These are phyloP conservation scores for Macrobrachium rosenbergii DNA, from an alignment of 1,140 invertebrate genomes.

Conservation along the genomic window DNA sequence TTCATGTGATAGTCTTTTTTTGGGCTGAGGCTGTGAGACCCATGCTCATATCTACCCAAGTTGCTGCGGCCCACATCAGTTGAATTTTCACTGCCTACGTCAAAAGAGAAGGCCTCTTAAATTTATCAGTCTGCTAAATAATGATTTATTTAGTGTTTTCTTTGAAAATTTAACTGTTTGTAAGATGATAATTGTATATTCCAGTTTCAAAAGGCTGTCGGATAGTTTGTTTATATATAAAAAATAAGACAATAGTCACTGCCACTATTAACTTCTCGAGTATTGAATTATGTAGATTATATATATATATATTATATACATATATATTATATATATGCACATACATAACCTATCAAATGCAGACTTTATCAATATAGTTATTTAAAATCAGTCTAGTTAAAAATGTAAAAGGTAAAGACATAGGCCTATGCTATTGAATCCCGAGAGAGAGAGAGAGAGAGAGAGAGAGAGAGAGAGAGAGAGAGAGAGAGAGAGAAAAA, in stretches of 20 bases:
- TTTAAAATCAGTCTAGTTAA: not conserved
- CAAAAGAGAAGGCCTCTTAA: too few species aligned
- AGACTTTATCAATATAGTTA: not conserved
- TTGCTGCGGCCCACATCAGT: too few species aligned
- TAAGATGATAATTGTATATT: too few species aligned
- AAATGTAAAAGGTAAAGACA: not conserved
- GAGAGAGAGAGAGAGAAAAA: not conserved
- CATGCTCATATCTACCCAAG: too few species aligned
- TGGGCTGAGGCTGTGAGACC: too few species aligned
- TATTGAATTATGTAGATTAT: not conserved
- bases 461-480: not conserved
- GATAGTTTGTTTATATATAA: not conserved
- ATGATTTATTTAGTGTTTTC: too few species aligned
- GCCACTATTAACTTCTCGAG: too few species aligned
- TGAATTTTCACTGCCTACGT: too few species aligned
- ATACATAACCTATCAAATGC: not conserved
- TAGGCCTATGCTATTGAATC: too few species aligned
- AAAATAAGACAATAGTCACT: not conserved
- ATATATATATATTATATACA: slow-evolving; percentile 5
- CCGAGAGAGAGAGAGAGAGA: not conserved
- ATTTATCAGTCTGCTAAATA: too few species aligned
- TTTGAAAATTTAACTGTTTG: too few species aligned
- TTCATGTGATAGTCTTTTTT: too few species aligned
- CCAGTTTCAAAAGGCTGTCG: not conserved
- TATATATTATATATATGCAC: not conserved